Evolutionary conservation across 1,140 invertebrate genomes (phyloP).

Genomic region (Thalassaphorura encarpata): DNA sequence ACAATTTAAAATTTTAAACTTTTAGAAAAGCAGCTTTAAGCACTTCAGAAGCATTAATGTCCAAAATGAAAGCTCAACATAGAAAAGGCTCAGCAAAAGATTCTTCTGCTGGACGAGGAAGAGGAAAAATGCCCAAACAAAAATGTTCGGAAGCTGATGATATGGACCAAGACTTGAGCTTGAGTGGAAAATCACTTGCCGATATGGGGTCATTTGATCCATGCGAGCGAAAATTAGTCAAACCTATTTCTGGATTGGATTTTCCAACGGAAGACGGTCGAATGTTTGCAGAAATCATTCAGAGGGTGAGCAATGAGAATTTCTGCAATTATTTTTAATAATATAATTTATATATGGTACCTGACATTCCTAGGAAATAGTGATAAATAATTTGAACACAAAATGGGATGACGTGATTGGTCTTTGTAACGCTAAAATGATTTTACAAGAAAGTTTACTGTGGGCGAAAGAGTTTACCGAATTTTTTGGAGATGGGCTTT

Average conservation of each 20-base stretch:
- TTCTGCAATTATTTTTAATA: background rate
- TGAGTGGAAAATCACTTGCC: slow-evolving; percentile 1
- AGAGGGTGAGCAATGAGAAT: slow-evolving; percentile 34
- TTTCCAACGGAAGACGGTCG: slow-evolving; percentile 41
- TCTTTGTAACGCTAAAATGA: slow-evolving; percentile 62
- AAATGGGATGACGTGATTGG: slow-evolving; percentile 59
- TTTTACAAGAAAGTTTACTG: slow-evolving; percentile 80
- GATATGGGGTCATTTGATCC: too few relatives aligned
- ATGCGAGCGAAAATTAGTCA: slow-evolving; percentile 37
- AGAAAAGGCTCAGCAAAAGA: too few relatives aligned
- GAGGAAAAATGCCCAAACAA: slow-evolving; percentile 1
- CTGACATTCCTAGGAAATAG: slow-evolving; percentile 49
- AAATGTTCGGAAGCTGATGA: background rate
- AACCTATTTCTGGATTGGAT: slow-evolving; percentile 40
- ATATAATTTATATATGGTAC: too few relatives aligned
- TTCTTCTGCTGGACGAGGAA: background rate
- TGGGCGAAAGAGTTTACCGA: slow-evolving; percentile 76
- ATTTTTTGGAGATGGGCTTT: slow-evolving; percentile 63
- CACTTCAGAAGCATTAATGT: background rate
- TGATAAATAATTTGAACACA: slow-evolving; percentile 50
- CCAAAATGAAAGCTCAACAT: slow-evolving; percentile 2
- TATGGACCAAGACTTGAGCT: background rate
- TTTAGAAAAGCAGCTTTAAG: background rate
- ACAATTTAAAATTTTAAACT: too few relatives aligned
- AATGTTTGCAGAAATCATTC: slow-evolving; percentile 47